Conservation (phyloP, 2,797 vertebrate genomes). For the Enteromius afrohamiltoni region DNA sequence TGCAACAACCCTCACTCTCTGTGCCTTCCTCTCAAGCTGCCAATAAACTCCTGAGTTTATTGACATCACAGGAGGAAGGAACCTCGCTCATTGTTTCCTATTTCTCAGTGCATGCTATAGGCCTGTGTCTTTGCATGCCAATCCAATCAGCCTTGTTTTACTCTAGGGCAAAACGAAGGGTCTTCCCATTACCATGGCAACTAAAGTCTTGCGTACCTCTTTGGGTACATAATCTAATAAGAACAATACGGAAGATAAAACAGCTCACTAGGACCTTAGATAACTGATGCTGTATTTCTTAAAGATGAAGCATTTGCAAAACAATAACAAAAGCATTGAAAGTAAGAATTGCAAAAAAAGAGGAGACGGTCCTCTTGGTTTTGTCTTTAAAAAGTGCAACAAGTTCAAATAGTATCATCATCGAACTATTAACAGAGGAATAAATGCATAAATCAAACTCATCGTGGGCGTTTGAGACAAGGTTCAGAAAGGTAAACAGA, state of each 20-base stretch:
- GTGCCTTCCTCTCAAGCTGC: slow-evolving; percentile 48
- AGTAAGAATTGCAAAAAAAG: slow-evolving; percentile 67
- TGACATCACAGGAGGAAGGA: slow-evolving; percentile 47
- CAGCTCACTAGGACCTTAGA: slow-evolving; percentile 25
- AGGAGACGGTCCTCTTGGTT: slow-evolving; percentile 66
- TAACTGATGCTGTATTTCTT: slow-evolving; percentile 33
- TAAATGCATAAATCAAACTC: slow-evolving; percentile 72
- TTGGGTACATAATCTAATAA: slow-evolving; percentile 41
- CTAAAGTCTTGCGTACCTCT: slow-evolving; percentile 49
- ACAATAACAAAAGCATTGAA: slow-evolving; percentile 59
- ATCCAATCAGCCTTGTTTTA: slow-evolving; percentile 50
- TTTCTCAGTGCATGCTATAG: slow-evolving; percentile 35
- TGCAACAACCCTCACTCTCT: slow-evolving; percentile 52
- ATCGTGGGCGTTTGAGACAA: slow-evolving; percentile 8
- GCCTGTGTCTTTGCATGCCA: slow-evolving; percentile 47
- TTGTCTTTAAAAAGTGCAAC: slow-evolving; percentile 77
- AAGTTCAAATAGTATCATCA: slow-evolving; percentile 78
- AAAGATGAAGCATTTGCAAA: slow-evolving; percentile 40
- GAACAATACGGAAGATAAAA: slow-evolving; percentile 44
- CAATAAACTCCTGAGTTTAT: slow-evolving; percentile 57
- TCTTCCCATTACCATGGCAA: slow-evolving; percentile 60
- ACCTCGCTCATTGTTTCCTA: slow-evolving; percentile 34
- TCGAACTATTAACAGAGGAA: slow-evolving; percentile 71
- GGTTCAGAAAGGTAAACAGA: slow-evolving; percentile 29
- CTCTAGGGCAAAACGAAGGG: slow-evolving; percentile 41